phyloP scores from a whole-genome alignment of 2,797 vertebrate species.

The Apodemus agrarius region DNA sequence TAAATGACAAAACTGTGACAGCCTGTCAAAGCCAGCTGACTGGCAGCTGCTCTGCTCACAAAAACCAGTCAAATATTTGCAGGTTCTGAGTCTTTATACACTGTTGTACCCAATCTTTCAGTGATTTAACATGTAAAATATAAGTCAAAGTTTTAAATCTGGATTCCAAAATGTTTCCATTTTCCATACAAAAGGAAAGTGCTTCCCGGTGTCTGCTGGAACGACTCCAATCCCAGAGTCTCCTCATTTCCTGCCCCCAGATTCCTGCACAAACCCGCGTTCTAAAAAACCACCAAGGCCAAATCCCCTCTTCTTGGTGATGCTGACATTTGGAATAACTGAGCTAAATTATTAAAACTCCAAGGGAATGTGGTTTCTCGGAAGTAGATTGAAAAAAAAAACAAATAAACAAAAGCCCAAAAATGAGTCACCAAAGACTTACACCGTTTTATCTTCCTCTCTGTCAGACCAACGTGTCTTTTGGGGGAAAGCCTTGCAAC shows the following conservation, averaged over 20 bases:
- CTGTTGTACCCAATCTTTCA: slow-evolving; percentile 85
- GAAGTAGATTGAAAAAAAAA: not conserved
- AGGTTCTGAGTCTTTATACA: slow-evolving; percentile 86
- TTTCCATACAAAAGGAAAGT: slow-evolving; percentile 84
- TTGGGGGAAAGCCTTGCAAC: not conserved
- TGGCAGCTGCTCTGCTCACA: slow-evolving; percentile 91
- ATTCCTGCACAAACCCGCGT: slow-evolving; percentile 78
- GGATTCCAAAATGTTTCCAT: slow-evolving; percentile 85
- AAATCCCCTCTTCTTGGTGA: slow-evolving; percentile 55
- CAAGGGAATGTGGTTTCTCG: not conserved
- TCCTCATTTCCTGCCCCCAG: slow-evolving; percentile 50
- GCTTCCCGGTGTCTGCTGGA: slow-evolving; percentile 77
- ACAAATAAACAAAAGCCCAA: not conserved
- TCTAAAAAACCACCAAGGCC: not conserved
- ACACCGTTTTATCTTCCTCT: not conserved
- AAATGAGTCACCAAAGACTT: not conserved
- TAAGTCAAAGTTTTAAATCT: slow-evolving; percentile 87
- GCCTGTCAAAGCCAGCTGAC: slow-evolving; percentile 94
- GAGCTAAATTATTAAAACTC: slow-evolving; percentile 53
- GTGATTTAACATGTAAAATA: slow-evolving; percentile 87
- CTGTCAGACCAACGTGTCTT: not conserved
- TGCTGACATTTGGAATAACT: slow-evolving; percentile 76
- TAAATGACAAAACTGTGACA: slow-evolving; percentile 90
- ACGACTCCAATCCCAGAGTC: slow-evolving; percentile 71
- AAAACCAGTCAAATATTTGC: slow-evolving; percentile 89